Evolutionary conservation across 2,113 vertebrate species (phyloP).

Genomic region (Pogona vitticeps): DNA sequence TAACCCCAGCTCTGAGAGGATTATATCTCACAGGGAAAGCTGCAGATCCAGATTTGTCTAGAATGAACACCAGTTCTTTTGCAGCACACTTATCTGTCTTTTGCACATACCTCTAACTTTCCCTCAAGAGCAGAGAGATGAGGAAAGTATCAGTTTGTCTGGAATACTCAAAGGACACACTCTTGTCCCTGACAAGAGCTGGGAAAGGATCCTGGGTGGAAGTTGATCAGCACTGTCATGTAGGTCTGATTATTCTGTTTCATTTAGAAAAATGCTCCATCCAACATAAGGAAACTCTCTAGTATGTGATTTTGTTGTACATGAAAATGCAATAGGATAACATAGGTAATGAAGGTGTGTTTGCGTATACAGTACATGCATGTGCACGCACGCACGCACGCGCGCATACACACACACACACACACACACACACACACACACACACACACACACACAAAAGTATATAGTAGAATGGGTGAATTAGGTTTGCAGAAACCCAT

Average conservation of each 20-base stretch:
- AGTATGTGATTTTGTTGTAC: fast-evolving
- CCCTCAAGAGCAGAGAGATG: slow-evolving; percentile 54
- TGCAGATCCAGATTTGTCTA: slow-evolving; percentile 49
- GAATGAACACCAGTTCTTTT: slow-evolving; percentile 52
- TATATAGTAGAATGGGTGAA: neutral
- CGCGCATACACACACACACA: too few species aligned
- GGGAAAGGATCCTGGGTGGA: neutral
- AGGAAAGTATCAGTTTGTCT: slow-evolving; percentile 23
- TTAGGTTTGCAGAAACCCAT: neutral
- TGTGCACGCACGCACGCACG: too few species aligned
- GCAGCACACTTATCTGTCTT: slow-evolving; percentile 60
- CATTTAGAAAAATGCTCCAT: neutral
- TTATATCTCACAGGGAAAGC: slow-evolving; percentile 50
- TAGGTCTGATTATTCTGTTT: neutral
- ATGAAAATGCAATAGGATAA: neutral
- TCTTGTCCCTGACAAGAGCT: slow-evolving; percentile 27
- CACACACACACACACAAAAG: too few species aligned
- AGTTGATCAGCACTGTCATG: neutral
- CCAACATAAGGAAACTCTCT: neutral
- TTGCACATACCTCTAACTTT: slow-evolving; percentile 53
- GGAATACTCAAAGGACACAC: slow-evolving; percentile 39
- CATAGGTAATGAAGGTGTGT: neutral
- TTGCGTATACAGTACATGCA: neutral
- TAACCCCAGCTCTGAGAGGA: slow-evolving; percentile 46
- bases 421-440: too few species aligned